Percentiles rank a stretch among this genome's conserved stretches.
phyloP scores from a whole-genome alignment of 2,888 invertebrate species.

The Alsophila aescularia region DNA sequence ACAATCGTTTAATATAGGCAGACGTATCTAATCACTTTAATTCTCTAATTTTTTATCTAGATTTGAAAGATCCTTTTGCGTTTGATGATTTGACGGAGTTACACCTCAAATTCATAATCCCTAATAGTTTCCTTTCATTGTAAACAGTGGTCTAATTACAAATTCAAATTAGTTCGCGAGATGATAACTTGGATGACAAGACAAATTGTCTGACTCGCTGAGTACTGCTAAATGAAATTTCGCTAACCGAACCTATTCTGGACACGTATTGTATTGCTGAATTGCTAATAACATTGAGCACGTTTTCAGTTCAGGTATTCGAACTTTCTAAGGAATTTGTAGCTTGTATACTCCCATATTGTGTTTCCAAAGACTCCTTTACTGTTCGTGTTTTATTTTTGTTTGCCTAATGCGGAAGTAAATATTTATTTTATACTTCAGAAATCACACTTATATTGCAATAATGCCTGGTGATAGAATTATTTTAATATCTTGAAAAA shows the following conservation, averaged over 20 bases:
- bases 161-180: constrained; percentile 72
- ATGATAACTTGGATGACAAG: constrained; percentile 69
- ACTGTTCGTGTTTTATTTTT: too few relatives aligned
- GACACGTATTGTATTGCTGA: constrained; percentile 62
- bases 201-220: constrained; percentile 66
- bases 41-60: too few relatives aligned
- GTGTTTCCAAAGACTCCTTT: too few relatives aligned
- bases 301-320: constrained; percentile 41
- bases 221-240: constrained; percentile 68
- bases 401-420: too few relatives aligned
- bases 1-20: too few relatives aligned
- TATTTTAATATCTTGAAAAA: too few relatives aligned
- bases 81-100: not conserved
- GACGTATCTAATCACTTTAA: too few relatives aligned
- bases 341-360: too few relatives aligned
- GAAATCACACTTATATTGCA: too few relatives aligned
- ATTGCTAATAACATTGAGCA: constrained; percentile 43
- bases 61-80: not conserved
- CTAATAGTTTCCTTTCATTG: constrained; percentile 11
- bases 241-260: constrained; percentile 59
- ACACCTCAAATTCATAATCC: constrained; percentile 1
- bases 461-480: too few relatives aligned
- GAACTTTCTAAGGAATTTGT: not conserved
- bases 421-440: too few relatives aligned
- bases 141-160: constrained; percentile 62